These are phyloP conservation scores for Trichechus manatus DNA, from an alignment of 2,113 vertebrate genomes.

Conservation along the genomic window DNA sequence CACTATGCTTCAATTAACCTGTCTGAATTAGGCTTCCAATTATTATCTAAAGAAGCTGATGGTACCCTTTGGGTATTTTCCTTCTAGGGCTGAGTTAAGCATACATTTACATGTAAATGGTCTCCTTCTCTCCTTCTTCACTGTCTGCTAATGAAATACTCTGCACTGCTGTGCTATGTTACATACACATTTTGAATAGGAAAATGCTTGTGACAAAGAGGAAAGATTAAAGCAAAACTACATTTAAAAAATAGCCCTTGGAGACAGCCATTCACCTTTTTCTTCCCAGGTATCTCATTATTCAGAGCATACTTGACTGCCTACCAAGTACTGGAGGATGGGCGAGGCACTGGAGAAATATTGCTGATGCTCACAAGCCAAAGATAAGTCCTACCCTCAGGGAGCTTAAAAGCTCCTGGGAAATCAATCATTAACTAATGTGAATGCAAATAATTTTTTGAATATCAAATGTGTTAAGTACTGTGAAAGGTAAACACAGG, in stretches of 20 bases:
- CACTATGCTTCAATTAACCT: slow-evolving; percentile 66
- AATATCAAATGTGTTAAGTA: background rate
- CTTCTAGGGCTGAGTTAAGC: slow-evolving; percentile 73
- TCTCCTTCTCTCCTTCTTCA: slow-evolving; percentile 60
- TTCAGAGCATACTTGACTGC: background rate
- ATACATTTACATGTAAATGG: slow-evolving; percentile 78
- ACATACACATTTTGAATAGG: slow-evolving; percentile 46
- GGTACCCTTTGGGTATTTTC: slow-evolving; percentile 69
- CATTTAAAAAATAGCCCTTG: background rate
- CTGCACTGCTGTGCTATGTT: background rate
- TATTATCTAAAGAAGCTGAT: slow-evolving; percentile 53
- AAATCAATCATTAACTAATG: background rate
- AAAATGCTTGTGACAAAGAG: slow-evolving; percentile 58
- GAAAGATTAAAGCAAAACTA: slow-evolving; percentile 70
- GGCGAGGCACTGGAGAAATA: background rate
- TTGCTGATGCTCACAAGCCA: background rate
- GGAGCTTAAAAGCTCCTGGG: background rate
- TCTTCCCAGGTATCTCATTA: slow-evolving; percentile 5
- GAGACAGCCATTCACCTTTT: slow-evolving; percentile 27
- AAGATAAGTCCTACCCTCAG: background rate
- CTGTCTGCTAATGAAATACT: slow-evolving; percentile 74
- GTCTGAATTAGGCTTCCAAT: slow-evolving; percentile 78
- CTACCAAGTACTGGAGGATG: background rate
- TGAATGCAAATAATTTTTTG: background rate
- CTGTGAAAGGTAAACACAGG: background rate